A percentile compares a stretch with the other conserved stretches of the same genome.
These are phyloP conservation scores for Plotosus lineatus DNA, from an alignment of 2,113 vertebrate species.

Conservation along the genomic window DNA sequence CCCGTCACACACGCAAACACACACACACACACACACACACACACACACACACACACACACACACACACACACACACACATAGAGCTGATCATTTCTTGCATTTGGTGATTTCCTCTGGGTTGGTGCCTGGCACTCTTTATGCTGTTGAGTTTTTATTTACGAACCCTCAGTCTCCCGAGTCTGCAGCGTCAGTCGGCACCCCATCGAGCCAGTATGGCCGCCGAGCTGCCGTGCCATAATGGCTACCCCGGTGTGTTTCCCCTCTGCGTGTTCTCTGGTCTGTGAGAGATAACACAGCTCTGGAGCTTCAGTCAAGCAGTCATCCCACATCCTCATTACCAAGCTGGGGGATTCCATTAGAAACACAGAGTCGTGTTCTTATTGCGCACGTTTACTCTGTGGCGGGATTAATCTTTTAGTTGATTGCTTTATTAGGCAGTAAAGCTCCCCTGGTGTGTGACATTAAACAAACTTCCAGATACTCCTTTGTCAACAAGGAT, in stretches of 20 bases:
- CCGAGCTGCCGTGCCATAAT: conserved; percentile 54
- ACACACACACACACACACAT: too few relatives aligned
- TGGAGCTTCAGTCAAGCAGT: conserved; percentile 58
- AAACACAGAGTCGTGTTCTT: conserved; percentile 54
- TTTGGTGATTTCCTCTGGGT: background rate
- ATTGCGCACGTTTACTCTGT: conserved; percentile 51
- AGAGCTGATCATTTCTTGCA: too few relatives aligned
- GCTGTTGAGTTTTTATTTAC: conserved; percentile 39
- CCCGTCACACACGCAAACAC: too few relatives aligned
- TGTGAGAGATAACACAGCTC: conserved; percentile 64
- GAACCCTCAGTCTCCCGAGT: conserved; percentile 48
- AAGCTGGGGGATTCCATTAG: conserved; percentile 58
- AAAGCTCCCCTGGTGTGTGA: conserved; percentile 55
- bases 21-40: too few relatives aligned
- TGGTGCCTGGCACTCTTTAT: background rate
- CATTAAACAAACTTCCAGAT: conserved; percentile 40
- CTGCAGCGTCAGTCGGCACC: conserved; percentile 54
- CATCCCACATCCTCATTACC: conserved; percentile 64
- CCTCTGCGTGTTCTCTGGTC: conserved; percentile 61
- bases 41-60: too few relatives aligned
- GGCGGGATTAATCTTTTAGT: conserved; percentile 62
- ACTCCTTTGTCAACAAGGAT: conserved; percentile 29
- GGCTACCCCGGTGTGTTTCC: conserved; percentile 58
- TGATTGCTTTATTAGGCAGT: conserved; percentile 71
- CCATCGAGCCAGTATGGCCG: conserved; percentile 46